Percentiles rank a stretch among this genome's conserved stretches.
Evolutionary conservation across 2,113 vertebrate species (phyloP).

Genomic region (Etia nguti): DNA sequence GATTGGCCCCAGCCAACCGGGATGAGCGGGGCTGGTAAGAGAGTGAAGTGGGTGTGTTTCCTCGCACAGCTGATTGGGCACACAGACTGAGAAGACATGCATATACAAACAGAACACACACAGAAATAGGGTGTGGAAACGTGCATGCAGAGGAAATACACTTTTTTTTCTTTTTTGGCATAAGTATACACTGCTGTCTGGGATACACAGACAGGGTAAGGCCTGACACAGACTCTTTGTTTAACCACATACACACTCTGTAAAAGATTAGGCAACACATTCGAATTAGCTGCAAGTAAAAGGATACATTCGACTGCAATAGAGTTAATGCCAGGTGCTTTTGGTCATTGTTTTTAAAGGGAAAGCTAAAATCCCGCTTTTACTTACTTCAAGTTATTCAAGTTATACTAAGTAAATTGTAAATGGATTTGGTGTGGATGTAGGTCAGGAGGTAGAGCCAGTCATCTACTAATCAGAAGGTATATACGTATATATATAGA

Average conservation of each 20-base stretch:
- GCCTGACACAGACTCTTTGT: not conserved
- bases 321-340: not conserved
- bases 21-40: not conserved
- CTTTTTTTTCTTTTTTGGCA: not conserved
- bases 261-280: not conserved
- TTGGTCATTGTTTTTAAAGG: not conserved
- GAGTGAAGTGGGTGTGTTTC: conserved; percentile 8
- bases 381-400: not conserved
- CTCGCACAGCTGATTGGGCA: conserved; percentile 37
- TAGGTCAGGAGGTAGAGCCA: not conserved
- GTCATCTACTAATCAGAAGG: not conserved
- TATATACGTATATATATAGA: rapidly evolving
- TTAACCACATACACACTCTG: not conserved
- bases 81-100: not conserved
- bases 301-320: not conserved
- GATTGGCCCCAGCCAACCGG: conserved; percentile 48
- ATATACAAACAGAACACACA: conserved; percentile 6
- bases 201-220: not conserved
- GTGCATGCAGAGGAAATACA: not conserved
- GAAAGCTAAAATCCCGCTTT: rapidly evolving
- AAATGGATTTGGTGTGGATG: not conserved
- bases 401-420: too few relatives aligned
- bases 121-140: not conserved
- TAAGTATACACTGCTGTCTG: not conserved
- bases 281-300: not conserved